Conservation (phyloP, 2,797 vertebrate species). For the Anguilla obscura region DNA sequence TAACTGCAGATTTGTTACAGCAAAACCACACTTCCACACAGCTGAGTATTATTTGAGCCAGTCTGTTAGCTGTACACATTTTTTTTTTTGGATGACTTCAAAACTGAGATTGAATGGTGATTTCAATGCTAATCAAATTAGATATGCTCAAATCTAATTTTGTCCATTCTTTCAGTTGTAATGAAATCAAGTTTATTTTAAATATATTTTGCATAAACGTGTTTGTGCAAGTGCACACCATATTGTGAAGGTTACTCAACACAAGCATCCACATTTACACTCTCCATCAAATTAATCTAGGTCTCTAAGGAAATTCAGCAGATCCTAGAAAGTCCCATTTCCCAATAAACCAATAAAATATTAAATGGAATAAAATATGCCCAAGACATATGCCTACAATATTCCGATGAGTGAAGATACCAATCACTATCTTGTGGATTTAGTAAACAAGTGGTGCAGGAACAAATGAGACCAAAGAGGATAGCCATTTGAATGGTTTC, state of each 20-base stretch:
- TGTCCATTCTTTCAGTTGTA: neutral
- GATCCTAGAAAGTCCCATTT: neutral
- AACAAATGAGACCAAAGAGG: neutral
- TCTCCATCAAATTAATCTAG: neutral
- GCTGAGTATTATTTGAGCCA: too few species aligned
- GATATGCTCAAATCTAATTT: neutral
- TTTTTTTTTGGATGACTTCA: neutral
- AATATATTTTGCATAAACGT: neutral
- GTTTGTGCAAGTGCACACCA: neutral
- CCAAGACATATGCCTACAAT: neutral
- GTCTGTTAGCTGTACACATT: neutral
- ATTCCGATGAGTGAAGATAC: too few species aligned
- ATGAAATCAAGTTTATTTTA: neutral
- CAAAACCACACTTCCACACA: neutral
- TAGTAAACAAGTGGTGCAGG: neutral
- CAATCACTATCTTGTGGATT: neutral
- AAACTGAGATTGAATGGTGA: neutral
- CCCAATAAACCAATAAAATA: neutral
- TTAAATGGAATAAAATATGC: neutral
- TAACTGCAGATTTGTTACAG: neutral
- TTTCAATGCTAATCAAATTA: neutral
- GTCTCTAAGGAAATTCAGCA: neutral
- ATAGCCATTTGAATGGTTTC: slow-evolving; percentile 38
- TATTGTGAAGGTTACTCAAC: neutral
- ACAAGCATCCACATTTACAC: neutral